Evolutionary conservation across 2,113 vertebrate genomes (phyloP).

Genomic region (Micronycteris hirsuta): DNA sequence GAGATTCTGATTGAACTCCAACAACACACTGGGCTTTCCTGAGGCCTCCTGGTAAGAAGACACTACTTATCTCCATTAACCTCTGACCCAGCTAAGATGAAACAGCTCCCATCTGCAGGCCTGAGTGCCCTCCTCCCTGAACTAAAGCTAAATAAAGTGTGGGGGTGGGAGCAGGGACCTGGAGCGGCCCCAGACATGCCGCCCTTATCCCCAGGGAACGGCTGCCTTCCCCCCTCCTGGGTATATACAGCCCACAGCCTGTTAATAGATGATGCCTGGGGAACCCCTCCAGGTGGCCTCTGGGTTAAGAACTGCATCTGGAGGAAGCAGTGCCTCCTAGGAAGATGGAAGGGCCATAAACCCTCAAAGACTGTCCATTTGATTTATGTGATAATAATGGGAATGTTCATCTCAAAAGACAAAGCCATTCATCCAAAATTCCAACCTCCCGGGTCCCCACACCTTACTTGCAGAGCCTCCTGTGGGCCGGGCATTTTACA

Average conservation of each 20-base stretch:
- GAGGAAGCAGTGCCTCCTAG: constrained; percentile 35
- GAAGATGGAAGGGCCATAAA: constrained; percentile 58
- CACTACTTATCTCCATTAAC: constrained; percentile 73
- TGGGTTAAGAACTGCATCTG: constrained; percentile 49
- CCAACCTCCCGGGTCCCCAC: constrained; percentile 29
- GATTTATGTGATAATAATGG: constrained; percentile 64
- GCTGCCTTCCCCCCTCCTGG: neutral
- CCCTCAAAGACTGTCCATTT: constrained; percentile 59
- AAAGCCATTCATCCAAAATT: constrained; percentile 58
- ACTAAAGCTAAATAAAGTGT: constrained; percentile 38
- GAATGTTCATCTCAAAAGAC: constrained; percentile 58
- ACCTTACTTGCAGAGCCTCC: constrained; percentile 35
- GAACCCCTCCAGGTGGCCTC: constrained; percentile 49
- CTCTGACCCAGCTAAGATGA: constrained; percentile 68
- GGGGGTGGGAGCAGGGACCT: neutral
- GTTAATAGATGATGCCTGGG: constrained; percentile 11
- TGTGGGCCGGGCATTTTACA: rapidly evolving
- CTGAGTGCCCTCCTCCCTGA: neutral
- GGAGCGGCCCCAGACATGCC: neutral
- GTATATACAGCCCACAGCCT: rapidly evolving
- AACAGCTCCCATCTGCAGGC: constrained; percentile 56
- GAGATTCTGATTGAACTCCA: constrained; percentile 46
- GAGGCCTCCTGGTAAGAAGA: constrained; percentile 64
- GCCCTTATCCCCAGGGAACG: rapidly evolving
- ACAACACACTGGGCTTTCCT: constrained; percentile 54